Conservation (phyloP, 2,797 vertebrate genomes). For the Paramormyrops hopkinsi region DNA sequence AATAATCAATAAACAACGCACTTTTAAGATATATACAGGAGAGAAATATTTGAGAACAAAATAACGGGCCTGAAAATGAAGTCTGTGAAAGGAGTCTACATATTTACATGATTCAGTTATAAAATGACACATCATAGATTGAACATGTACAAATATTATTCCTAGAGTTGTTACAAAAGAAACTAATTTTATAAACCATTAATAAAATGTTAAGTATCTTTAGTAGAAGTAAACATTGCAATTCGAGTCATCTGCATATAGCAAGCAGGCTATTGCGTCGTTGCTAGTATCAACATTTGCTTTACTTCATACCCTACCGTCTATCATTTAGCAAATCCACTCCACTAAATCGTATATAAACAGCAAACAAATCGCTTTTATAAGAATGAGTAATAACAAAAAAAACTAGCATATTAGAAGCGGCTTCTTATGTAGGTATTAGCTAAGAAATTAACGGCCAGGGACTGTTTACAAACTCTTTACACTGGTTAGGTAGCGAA, state of each 20-base stretch:
- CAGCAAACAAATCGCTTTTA: not conserved
- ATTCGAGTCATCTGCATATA: not conserved
- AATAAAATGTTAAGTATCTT: not conserved
- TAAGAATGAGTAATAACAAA: not conserved
- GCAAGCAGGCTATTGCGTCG: not conserved
- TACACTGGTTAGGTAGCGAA: not conserved
- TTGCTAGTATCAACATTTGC: not conserved
- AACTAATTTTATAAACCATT: not conserved
- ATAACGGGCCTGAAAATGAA: not conserved
- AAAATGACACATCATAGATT: not conserved
- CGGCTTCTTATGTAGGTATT: not conserved
- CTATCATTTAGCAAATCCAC: not conserved
- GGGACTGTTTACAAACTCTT: not conserved
- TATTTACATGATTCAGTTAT: not conserved
- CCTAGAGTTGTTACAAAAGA: not conserved
- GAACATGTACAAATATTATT: not conserved
- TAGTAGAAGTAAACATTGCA: not conserved
- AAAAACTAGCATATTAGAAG: not conserved
- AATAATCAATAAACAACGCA: not conserved
- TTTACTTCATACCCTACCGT: not conserved
- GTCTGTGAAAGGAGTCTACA: not conserved
- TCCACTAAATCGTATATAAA: not conserved
- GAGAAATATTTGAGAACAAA: not conserved
- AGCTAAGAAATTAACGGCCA: not conserved
- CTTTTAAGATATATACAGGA: not conserved